These are phyloP conservation scores for Laticauda colubrina DNA, from an alignment of 2,113 vertebrate genomes.

Conservation along the genomic window DNA sequence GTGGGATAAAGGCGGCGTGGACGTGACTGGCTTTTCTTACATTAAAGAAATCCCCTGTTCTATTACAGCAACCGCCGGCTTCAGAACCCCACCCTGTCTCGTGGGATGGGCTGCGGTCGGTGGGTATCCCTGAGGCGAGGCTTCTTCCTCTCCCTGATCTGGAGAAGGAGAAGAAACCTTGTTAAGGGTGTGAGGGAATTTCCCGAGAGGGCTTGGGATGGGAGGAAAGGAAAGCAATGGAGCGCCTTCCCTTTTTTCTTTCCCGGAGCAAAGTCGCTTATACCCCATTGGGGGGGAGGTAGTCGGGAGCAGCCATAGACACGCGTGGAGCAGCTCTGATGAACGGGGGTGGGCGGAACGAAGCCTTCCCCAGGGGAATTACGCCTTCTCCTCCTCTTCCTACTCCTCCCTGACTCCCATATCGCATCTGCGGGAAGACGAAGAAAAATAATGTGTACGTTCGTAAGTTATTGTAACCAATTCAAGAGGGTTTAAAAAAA, in stretches of 20 bases:
- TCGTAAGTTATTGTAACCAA: not conserved
- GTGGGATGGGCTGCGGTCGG: not conserved
- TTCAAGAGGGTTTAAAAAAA: no score
- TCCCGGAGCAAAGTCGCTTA: not conserved
- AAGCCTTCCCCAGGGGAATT: not conserved
- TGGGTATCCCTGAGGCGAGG: not conserved
- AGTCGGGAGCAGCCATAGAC: not conserved
- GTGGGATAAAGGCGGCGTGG: not conserved
- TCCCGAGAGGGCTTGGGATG: not conserved
- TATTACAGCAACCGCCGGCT: not conserved
- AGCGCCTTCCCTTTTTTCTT: not conserved
- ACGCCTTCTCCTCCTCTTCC: no score
- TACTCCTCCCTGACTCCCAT: not conserved
- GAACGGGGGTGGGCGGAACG: not conserved
- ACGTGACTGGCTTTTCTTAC: not conserved
- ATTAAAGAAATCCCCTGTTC: not conserved
- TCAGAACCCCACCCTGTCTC: not conserved
- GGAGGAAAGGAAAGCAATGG: not conserved
- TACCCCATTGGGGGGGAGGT: not conserved
- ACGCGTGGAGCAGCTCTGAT: not conserved
- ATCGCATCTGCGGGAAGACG: not conserved
- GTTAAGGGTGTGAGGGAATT: not conserved
- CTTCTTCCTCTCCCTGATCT: not conserved
- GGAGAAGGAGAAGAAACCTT: not conserved
- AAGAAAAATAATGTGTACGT: not conserved